These are phyloP conservation scores for Laspeyria flexula DNA, from an alignment of 2,888 invertebrate species.

Conservation along the genomic window DNA sequence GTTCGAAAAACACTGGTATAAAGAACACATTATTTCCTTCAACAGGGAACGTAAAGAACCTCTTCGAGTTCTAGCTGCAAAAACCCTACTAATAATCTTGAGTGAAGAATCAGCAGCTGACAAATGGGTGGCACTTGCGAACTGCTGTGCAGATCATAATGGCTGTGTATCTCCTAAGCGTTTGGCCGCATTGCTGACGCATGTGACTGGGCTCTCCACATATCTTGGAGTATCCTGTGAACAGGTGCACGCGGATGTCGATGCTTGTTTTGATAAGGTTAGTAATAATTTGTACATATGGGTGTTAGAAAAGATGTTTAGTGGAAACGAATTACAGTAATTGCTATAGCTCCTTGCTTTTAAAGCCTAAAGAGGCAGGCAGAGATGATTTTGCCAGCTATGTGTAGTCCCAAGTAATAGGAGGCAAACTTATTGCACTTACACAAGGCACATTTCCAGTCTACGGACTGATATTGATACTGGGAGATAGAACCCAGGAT, in stretches of 20 bases:
- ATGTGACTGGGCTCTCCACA: slow-evolving; percentile 86
- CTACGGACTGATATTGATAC: too few species aligned
- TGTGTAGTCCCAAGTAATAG: too few species aligned
- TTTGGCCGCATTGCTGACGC: slow-evolving; percentile 87
- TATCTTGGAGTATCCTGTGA: slow-evolving; percentile 87
- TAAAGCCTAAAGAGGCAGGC: too few species aligned
- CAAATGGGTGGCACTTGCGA: slow-evolving; percentile 88
- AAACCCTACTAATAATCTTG: slow-evolving; percentile 88
- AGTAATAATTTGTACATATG: neutral
- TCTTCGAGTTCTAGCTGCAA: slow-evolving; percentile 89
- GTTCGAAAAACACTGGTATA: too few species aligned
- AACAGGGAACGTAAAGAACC: slow-evolving; percentile 87
- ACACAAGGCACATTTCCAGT: too few species aligned
- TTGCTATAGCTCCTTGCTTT: too few species aligned
- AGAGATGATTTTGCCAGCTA: too few species aligned
- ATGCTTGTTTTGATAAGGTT: slow-evolving; percentile 91
- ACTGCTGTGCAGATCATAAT: slow-evolving; percentile 91
- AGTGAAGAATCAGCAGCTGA: slow-evolving; percentile 88
- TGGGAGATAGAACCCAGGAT: too few species aligned
- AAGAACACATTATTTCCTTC: slow-evolving; percentile 31
- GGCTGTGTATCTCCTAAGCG: slow-evolving; percentile 89
- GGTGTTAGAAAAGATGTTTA: too few species aligned
- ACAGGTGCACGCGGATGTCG: slow-evolving; percentile 88
- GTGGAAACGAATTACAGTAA: too few species aligned
- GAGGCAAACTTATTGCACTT: too few species aligned